These are phyloP conservation scores for Gobius niger DNA, from an alignment of 2,113 vertebrate genomes.

Conservation along the genomic window DNA sequence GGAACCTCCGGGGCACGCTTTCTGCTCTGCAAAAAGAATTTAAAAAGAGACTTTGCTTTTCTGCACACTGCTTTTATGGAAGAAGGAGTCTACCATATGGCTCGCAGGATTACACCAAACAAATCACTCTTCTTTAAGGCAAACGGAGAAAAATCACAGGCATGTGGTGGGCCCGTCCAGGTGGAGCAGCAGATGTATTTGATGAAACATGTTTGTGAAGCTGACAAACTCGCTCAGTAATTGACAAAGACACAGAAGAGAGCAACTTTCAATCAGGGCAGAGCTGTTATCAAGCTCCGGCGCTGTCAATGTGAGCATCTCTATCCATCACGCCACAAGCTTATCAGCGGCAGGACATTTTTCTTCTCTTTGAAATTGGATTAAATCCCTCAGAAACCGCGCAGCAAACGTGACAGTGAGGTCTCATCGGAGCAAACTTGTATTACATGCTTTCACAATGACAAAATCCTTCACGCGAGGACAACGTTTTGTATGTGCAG, in stretches of 20 bases:
- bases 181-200: slow-evolving; percentile 37
- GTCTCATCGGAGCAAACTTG: slow-evolving; percentile 2
- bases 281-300: slow-evolving; percentile 31
- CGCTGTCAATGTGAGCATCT: slow-evolving; percentile 44
- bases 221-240: slow-evolving; percentile 46
- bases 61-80: not conserved
- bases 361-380: slow-evolving; percentile 29
- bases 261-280: slow-evolving; percentile 39
- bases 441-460: slow-evolving; percentile 17
- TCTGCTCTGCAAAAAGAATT: slow-evolving; percentile 1
- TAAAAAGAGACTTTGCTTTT: slow-evolving; percentile 12
- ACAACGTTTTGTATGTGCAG: no score
- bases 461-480: not conserved
- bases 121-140: slow-evolving; percentile 32
- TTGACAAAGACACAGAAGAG: slow-evolving; percentile 49
- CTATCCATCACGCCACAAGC: slow-evolving; percentile 42
- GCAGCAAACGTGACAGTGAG: not conserved
- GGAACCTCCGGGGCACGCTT: slow-evolving; percentile 11
- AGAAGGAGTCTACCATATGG: slow-evolving; percentile 17
- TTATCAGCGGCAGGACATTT: slow-evolving; percentile 30
- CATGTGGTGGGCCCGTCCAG: slow-evolving; percentile 29
- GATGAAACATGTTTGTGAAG: slow-evolving; percentile 36
- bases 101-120: slow-evolving; percentile 24
- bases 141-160: slow-evolving; percentile 27
- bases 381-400: slow-evolving; percentile 23